Conservation (phyloP, 2,888 invertebrate species). For the Ariolimax columbianus region DNA sequence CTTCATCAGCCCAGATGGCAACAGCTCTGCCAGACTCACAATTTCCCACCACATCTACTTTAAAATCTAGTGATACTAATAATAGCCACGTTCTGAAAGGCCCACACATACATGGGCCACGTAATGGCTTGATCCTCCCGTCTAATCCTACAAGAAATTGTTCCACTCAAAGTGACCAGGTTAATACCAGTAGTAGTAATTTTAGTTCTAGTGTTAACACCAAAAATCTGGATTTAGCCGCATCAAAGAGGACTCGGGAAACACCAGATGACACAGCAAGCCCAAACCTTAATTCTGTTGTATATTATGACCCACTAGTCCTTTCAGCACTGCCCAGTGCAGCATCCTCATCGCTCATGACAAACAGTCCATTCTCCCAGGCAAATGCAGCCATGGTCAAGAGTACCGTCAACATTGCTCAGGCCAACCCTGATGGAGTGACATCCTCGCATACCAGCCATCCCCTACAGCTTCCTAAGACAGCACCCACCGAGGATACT, state of each 20-base stretch:
- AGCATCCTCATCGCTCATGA: background rate
- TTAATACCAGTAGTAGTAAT: constrained; percentile 3
- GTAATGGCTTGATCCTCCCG: constrained; percentile 55
- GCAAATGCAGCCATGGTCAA: background rate
- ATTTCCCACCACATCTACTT: background rate
- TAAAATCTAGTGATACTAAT: background rate
- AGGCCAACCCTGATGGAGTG: background rate
- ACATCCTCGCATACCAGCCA: background rate
- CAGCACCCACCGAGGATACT: background rate
- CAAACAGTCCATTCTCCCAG: background rate
- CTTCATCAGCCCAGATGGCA: constrained; percentile 34
- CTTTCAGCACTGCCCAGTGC: background rate
- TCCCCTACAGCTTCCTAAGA: background rate
- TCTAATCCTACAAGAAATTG: constrained; percentile 5
- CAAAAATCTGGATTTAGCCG: background rate
- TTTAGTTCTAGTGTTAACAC: background rate
- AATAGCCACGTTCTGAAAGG: constrained; percentile 40
- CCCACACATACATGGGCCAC: constrained; percentile 51
- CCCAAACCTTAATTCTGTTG: background rate
- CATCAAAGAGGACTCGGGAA: constrained; percentile 18
- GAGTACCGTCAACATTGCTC: background rate
- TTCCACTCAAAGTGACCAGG: background rate
- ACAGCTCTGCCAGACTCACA: constrained; percentile 33
- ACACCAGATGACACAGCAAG: background rate
- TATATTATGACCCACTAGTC: background rate